A percentile compares a stretch with the other conserved stretches of the same genome.
These are phyloP conservation scores for Brachionus koreanus DNA, from an alignment of 1,140 invertebrate species.

Conservation along the genomic window DNA sequence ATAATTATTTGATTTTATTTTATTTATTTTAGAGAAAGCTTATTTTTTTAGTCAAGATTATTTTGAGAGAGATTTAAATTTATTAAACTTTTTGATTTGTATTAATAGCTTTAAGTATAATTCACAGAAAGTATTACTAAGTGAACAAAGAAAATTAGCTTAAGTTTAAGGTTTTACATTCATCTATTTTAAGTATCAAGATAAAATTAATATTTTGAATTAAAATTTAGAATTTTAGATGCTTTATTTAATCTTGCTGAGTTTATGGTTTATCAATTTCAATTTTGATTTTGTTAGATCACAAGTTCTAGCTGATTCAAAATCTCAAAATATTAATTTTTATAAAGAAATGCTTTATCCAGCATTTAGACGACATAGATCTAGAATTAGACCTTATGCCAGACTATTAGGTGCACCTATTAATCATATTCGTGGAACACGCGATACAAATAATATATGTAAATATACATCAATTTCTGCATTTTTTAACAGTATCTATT, in stretches of 20 bases:
- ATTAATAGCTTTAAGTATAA: too few species aligned
- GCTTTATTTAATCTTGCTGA: not conserved
- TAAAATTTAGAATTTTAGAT: not conserved
- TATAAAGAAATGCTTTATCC: slow-evolving; percentile 11
- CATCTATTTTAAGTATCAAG: too few species aligned
- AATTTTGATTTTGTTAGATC: not conserved
- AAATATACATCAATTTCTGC: not conserved
- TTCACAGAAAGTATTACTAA: too few species aligned
- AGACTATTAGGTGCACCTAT: not conserved
- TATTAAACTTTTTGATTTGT: too few species aligned
- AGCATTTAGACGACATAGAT: not conserved
- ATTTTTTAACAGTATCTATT: not conserved
- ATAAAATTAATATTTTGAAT: not conserved
- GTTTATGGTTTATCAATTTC: not conserved
- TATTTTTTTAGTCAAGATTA: too few species aligned
- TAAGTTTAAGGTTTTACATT: too few species aligned
- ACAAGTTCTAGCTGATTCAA: not conserved
- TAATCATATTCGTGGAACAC: not conserved
- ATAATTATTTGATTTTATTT: not conserved
- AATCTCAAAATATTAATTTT: not conserved
- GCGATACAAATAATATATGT: not conserved
- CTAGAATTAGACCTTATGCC: not conserved
- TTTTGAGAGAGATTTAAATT: too few species aligned
- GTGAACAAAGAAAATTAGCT: too few species aligned
- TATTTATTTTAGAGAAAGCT: not conserved